Evolutionary conservation across 2,888 invertebrate species (phyloP), one percentile per base, ranked within the genome.

Genomic region (Lasioglossum vierecki): DNA sequence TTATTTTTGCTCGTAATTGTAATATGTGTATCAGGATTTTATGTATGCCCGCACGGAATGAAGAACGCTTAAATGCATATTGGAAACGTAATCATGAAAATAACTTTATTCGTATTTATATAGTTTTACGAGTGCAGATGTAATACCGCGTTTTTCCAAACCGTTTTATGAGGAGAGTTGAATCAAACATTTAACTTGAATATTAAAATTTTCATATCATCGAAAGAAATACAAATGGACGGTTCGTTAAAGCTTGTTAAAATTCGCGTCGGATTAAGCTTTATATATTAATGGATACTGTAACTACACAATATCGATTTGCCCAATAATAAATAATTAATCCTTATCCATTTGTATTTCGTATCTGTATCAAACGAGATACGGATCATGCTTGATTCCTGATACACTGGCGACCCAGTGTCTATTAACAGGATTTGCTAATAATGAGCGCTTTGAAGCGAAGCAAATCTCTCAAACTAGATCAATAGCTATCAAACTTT

Each of bases 401-500:
- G 78, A 15, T 30, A 53, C 30, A 44, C 68, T 70, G 26, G n/a
- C 13, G 6, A n/a, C 30, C 30, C 44, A 18, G 49, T 77, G 41
- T 44, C 77, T 77, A 80, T 80, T 80, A 80, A 44, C 53, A 68
- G 68, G 68, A 80, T 80, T 77, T 53, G 49, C 68, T 77, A 70
- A 80, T 80, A 80, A 77, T 70, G 53, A 77, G 68, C n/a, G 77
- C 41, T 77, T 44, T 57, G 44, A 53, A 22, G 39, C 76, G 26
- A 11, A 39, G 46, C 49, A 57, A 53, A 77, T 68, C 68, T 41
- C 26, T 60, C 35, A 30, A 70, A 80, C 68, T 77, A 80, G 22
- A 77, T 30, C 49, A 66, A 30, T 13, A 68, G n/a, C 15, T 80
- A 41, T 44, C 53, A 77, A 49, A 66, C 35, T 49, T 26, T 41